Percentiles rank a stretch among this genome's conserved stretches.
These are phyloP conservation scores for Periophthalmus modestus DNA, from an alignment of 2,113 vertebrate species.

Conservation along the genomic window DNA sequence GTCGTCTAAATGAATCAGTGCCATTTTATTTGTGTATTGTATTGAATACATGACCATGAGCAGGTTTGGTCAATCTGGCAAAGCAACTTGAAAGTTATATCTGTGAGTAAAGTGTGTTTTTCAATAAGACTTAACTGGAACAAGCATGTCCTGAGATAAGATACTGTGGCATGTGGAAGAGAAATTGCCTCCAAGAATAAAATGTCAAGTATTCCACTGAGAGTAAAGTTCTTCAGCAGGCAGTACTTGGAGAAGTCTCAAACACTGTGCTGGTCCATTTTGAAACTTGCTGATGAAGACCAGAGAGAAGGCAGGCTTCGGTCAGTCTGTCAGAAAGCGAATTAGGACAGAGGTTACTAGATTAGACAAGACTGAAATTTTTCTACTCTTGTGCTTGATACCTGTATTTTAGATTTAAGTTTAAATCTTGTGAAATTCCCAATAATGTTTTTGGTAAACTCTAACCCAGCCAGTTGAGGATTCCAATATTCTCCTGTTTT, in stretches of 20 bases:
- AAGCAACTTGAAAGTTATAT: neutral
- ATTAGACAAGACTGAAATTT: neutral
- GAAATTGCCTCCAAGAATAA: conserved; percentile 35
- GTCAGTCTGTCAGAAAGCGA: neutral
- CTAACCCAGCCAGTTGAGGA: neutral
- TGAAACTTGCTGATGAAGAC: conserved; percentile 29
- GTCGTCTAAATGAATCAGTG: neutral
- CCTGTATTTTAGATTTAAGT: neutral
- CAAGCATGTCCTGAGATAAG: conserved; percentile 18
- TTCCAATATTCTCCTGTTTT: neutral
- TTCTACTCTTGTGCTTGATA: neutral
- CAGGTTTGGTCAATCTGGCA: neutral
- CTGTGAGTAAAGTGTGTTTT: neutral
- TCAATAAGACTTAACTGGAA: conserved; percentile 13
- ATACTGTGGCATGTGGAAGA: conserved; percentile 6
- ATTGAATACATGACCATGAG: conserved; percentile 18
- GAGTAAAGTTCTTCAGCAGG: conserved; percentile 1
- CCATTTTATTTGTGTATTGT: conserved; percentile 1
- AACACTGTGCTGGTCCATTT: conserved; percentile 1
- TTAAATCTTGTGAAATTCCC: neutral
- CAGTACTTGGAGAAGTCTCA: neutral
- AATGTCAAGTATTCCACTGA: conserved; percentile 48
- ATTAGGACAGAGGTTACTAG: neutral
- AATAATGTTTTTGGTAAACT: neutral
- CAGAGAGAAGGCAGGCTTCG: neutral